These are phyloP conservation scores for Riptortus pedestris DNA, from an alignment of 1,140 invertebrate species.

Conservation along the genomic window DNA sequence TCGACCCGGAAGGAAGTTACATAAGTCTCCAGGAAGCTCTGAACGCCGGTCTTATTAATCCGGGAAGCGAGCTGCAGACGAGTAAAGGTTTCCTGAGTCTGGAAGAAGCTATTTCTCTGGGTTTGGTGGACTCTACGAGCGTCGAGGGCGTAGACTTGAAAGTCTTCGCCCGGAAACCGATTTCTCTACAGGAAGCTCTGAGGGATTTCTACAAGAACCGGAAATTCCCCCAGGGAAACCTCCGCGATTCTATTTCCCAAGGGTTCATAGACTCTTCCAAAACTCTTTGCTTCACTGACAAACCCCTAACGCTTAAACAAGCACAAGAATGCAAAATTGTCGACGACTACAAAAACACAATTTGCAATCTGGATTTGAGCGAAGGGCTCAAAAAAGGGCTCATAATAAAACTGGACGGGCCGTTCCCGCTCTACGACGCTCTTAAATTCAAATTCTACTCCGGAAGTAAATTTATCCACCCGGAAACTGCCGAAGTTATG, in stretches of 20 bases:
- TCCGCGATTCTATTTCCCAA: not conserved
- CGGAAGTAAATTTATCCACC: constrained; percentile 4
- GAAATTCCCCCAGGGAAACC: constrained; percentile 6
- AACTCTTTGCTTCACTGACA: not conserved
- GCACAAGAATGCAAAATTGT: not conserved
- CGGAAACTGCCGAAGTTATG: constrained; percentile 16
- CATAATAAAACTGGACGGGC: constrained; percentile 39
- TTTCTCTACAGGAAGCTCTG: constrained; percentile 7
- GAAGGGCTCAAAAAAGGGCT: constrained; percentile 1
- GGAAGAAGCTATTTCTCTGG: constrained; percentile 59
- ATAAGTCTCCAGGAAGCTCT: constrained; percentile 63
- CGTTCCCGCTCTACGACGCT: constrained; percentile 59
- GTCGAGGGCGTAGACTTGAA: not conserved
- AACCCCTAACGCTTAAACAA: not conserved
- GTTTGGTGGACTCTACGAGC: constrained; percentile 34
- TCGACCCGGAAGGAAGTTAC: constrained; percentile 69
- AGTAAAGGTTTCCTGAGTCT: constrained; percentile 59
- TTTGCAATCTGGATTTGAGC: not conserved
- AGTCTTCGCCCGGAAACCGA: constrained; percentile 1
- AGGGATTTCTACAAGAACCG: not conserved
- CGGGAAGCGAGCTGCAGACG: constrained; percentile 73
- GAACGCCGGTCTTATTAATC: constrained; percentile 61
- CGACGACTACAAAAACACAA: constrained; percentile 3
- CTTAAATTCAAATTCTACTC: constrained; percentile 51
- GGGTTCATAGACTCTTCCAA: not conserved